Evolutionary conservation across 2,113 vertebrate species (phyloP).

Genomic region (Pleuronectes platessa): DNA sequence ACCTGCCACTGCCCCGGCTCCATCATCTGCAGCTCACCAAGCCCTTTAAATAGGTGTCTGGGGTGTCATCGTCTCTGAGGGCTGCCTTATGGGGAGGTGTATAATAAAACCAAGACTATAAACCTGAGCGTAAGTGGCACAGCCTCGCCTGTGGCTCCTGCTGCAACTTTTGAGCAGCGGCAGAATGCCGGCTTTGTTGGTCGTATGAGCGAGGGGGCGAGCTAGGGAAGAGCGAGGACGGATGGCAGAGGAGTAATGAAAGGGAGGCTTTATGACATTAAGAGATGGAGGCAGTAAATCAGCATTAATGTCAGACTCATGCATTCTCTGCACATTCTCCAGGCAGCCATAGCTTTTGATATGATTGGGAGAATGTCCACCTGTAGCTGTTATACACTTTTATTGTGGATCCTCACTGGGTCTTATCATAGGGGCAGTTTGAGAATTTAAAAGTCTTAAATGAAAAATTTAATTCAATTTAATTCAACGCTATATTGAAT

Average conservation of each 20-base stretch:
- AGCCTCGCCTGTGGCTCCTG: constrained; percentile 52
- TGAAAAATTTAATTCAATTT: not conserved
- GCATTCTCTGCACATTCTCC: constrained; percentile 22
- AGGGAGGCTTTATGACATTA: constrained; percentile 50
- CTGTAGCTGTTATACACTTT: not conserved
- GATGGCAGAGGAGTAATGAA: constrained; percentile 27
- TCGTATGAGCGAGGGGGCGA: constrained; percentile 7
- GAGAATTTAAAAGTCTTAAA: not conserved
- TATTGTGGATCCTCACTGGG: not conserved
- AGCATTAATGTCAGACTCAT: constrained; percentile 32
- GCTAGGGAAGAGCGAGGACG: not conserved
- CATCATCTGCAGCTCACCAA: constrained; percentile 70
- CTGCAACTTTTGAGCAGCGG: constrained; percentile 58
- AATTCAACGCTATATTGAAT: not conserved
- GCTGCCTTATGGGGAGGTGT: constrained; percentile 72
- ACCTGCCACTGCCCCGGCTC: constrained; percentile 55
- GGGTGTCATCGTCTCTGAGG: constrained; percentile 74
- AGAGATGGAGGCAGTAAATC: constrained; percentile 50
- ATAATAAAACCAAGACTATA: constrained; percentile 74
- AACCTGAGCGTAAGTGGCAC: constrained; percentile 74
- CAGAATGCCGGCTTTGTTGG: constrained; percentile 30
- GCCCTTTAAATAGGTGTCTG: constrained; percentile 75
- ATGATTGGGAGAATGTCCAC: constrained; percentile 12
- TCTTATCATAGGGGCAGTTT: not conserved
- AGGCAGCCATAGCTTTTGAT: constrained; percentile 16